Conservation (phyloP, 1,140 invertebrate species). For the Papilio machaon region DNA sequence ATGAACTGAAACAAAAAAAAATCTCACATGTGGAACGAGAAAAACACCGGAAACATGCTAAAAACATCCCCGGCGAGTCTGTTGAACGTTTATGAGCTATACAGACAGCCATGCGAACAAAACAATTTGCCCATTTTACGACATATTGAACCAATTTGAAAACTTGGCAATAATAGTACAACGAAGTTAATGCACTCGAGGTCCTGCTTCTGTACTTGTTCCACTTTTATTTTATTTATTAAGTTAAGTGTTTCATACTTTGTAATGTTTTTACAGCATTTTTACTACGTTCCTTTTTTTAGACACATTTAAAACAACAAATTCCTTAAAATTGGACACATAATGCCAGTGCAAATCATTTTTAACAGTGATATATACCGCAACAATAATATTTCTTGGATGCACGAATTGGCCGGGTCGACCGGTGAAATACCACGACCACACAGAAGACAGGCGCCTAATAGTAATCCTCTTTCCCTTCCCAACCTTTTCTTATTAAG, state of each 20-base stretch:
- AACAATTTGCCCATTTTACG: conserved; percentile 42
- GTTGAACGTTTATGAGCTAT: conserved; percentile 43
- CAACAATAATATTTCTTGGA: too few species aligned
- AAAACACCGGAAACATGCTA: conserved; percentile 24
- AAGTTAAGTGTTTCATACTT: not conserved
- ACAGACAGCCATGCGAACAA: conserved; percentile 33
- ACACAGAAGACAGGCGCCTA: too few species aligned
- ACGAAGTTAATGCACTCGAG: conserved; percentile 29
- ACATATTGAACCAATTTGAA: conserved; percentile 41
- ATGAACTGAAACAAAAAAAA: not conserved
- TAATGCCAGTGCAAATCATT: too few species aligned
- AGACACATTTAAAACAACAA: not conserved
- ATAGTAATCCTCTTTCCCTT: too few species aligned
- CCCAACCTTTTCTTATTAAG: too few species aligned
- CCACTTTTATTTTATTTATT: conserved; percentile 9
- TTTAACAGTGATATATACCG: too few species aligned
- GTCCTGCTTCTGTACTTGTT: not conserved
- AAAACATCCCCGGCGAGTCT: conserved; percentile 26
- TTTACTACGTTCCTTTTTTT: not conserved
- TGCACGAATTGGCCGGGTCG: too few species aligned
- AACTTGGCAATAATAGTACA: conserved; percentile 41
- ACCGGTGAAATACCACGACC: too few species aligned
- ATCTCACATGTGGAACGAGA: conserved; percentile 30
- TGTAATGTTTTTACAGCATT: not conserved
- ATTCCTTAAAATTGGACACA: too few species aligned